phyloP scores from a whole-genome alignment of 2,888 invertebrate genomes.

The Merodon equestris region DNA sequence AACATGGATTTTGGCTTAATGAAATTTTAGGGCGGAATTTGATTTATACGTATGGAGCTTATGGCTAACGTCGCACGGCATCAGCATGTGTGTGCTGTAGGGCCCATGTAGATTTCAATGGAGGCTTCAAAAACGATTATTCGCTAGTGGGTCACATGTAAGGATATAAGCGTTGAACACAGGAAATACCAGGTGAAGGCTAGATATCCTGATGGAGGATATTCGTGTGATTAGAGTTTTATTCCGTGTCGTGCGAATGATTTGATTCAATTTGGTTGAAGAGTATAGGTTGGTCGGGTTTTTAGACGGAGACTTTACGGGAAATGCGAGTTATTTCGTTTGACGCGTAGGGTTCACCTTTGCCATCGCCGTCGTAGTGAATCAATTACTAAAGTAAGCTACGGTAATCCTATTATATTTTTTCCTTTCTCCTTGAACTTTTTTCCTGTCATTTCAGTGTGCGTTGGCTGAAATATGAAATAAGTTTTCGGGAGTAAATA shows the following conservation, averaged over 20 bases:
- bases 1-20: constrained; percentile 58
- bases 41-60: constrained; percentile 59
- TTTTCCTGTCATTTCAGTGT: neutral
- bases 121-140: constrained; percentile 43
- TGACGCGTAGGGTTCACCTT: constrained; percentile 16
- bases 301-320: neutral
- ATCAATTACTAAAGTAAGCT: constrained; percentile 51
- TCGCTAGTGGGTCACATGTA: constrained; percentile 9
- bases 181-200: neutral
- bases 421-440: constrained; percentile 2
- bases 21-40: constrained; percentile 64
- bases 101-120: constrained; percentile 39
- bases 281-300: neutral
- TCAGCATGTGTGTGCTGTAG: neutral
- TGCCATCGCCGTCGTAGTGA: constrained; percentile 11
- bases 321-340: constrained; percentile 19
- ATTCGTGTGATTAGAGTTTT: constrained; percentile 45
- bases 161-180: neutral
- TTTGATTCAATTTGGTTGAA: constrained; percentile 34
- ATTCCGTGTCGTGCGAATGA: constrained; percentile 46
- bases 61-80: constrained; percentile 55
- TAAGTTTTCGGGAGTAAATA: neutral
- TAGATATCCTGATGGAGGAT: constrained; percentile 19
- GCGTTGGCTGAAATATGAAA: constrained; percentile 19
- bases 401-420: constrained; percentile 38